These are phyloP conservation scores for Anoplolepis gracilipes DNA, from an alignment of 1,140 invertebrate species.

Conservation along the genomic window DNA sequence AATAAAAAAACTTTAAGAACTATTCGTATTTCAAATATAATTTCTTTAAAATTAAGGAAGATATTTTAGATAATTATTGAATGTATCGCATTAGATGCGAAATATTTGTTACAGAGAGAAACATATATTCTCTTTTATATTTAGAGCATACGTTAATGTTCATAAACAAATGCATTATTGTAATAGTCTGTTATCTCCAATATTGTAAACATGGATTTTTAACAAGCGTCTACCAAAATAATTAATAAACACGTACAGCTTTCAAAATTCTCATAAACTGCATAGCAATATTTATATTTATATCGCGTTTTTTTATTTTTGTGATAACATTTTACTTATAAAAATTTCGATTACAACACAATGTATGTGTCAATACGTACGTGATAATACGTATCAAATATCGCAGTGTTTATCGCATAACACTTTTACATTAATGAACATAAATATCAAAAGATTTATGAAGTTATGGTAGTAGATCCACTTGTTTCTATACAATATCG, in stretches of 20 bases:
- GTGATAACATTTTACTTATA: slow-evolving; percentile 27
- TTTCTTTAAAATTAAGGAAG: slow-evolving; percentile 10
- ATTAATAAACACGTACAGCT: not conserved
- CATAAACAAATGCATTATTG: slow-evolving; percentile 50
- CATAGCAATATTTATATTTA: slow-evolving; percentile 38
- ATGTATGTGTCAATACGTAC: too few species aligned
- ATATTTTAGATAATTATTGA: slow-evolving; percentile 34
- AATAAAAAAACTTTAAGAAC: slow-evolving; percentile 13
- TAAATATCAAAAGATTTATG: slow-evolving; percentile 58
- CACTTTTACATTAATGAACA: slow-evolving; percentile 43
- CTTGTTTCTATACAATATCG: slow-evolving; percentile 9
- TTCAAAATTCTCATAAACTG: slow-evolving; percentile 43
- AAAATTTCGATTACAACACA: slow-evolving; percentile 38
- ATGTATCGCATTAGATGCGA: slow-evolving; percentile 27
- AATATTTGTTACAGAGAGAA: slow-evolving; percentile 35
- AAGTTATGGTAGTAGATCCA: slow-evolving; percentile 31
- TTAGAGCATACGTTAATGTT: slow-evolving; percentile 29
- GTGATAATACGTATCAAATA: slow-evolving; percentile 29
- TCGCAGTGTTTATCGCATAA: slow-evolving; percentile 14
- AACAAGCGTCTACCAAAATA: not conserved
- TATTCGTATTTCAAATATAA: slow-evolving; percentile 28
- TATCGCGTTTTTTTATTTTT: slow-evolving; percentile 44
- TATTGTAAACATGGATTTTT: slow-evolving; percentile 4
- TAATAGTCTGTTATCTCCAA: slow-evolving; percentile 23
- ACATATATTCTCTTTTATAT: slow-evolving; percentile 28